A percentile compares a stretch with the other conserved stretches of the same genome.
Conservation (phyloP, 2,113 vertebrate genomes). For the Elachura formosa region DNA sequence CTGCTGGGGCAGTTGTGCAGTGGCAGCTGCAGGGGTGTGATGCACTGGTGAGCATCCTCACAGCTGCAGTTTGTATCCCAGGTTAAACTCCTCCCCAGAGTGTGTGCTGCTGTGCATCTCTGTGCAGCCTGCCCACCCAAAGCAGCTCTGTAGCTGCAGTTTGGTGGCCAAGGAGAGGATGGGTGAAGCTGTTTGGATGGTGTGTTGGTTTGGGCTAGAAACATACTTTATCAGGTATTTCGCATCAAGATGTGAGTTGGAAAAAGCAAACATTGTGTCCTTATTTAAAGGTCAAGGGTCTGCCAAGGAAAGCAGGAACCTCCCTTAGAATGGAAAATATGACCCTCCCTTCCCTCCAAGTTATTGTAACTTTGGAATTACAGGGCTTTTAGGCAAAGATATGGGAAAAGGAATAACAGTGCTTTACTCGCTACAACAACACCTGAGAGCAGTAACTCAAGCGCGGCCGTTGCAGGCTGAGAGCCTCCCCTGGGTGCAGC, state of each 20-base stretch:
- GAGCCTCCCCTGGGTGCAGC: too few species aligned
- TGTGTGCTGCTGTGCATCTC: background rate
- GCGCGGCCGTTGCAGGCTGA: too few species aligned
- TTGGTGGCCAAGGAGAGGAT: background rate
- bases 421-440: too few species aligned
- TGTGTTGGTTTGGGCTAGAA: background rate
- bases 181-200: background rate
- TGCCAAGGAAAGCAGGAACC: background rate
- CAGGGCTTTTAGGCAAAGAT: rapidly evolving
- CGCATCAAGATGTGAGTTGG: background rate
- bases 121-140: background rate
- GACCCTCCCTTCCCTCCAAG: background rate
- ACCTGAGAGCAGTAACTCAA: too few species aligned
- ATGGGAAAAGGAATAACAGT: background rate
- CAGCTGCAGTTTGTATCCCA: rapidly evolving
- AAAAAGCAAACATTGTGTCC: background rate
- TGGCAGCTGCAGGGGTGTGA: background rate
- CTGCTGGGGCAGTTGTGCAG: background rate
- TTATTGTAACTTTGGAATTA: background rate
- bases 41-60: background rate
- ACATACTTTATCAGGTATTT: background rate
- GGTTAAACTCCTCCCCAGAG: background rate
- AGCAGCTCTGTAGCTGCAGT: background rate
- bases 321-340: background rate
- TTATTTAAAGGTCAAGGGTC: background rate